Evolutionary conservation across 2,113 vertebrate species (phyloP), one percentile per base, ranked within the genome.

Genomic region (Parotia lawesii): DNA sequence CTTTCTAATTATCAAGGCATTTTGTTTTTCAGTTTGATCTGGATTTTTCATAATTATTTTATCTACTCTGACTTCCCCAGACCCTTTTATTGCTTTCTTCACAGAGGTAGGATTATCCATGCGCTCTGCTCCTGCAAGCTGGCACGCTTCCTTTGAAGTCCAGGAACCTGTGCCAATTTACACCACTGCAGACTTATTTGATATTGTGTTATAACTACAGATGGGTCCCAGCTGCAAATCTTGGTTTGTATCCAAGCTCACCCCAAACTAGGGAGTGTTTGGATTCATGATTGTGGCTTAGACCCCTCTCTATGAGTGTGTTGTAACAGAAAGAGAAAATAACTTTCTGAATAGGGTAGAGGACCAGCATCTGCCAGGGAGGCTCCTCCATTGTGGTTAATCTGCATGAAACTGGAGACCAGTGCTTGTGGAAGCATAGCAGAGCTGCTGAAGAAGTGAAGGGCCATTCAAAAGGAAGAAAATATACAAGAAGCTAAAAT

Each of bases 191-290:
- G 70, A 54, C 42, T 87, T 79, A 50, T 73, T 89, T 51, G 70
- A 79, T 91, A 85, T 58, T 58, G 78, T 95, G 67, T 90, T 95
- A 42, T 42, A 91, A 48, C 45, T 94, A 89, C 95, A 95, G 81
- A 95, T 94, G 94, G 84, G 58, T 58, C 62, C 87, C 93, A 95
- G 94, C 91, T 94, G 93, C 81, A 91, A 83, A 77, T 65, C 56
- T 93, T 95, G 89, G 35, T 69, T 87, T 72, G n/a, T n/a, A 87
- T 91, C 89, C 80, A 96, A 92, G 44, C 27, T 92, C 81, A 87
- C 66, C 67, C 89, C 60, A 94, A 95, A 95, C 38, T 74, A 73
- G 47, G 74, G 54, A 81, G 77, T 51, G 50, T 85, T 95, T 93
- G 51, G 50, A 85, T 85, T 92, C 51, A 9, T 58, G 44, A 23